Percentiles rank a stretch among this genome's conserved stretches.
These are phyloP conservation scores for Muscicapa striata DNA, from an alignment of 2,797 vertebrate genomes.

Conservation along the genomic window DNA sequence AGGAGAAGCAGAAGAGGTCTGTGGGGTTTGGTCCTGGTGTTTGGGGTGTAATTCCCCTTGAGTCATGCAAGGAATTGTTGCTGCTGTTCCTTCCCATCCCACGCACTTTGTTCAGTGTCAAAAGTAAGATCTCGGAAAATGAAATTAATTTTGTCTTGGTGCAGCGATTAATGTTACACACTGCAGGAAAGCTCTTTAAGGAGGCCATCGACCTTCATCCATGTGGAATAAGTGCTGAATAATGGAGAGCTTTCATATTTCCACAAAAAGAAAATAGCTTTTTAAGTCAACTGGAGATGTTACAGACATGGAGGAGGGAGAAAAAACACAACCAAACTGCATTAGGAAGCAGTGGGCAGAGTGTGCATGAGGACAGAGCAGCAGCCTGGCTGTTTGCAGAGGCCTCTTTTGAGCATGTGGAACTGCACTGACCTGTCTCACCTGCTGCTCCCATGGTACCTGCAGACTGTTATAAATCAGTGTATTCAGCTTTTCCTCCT, in stretches of 20 bases:
- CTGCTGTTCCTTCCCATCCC: not conserved
- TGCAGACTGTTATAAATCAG: not conserved
- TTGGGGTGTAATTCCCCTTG: not conserved
- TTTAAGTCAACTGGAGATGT: slow-evolving; percentile 16
- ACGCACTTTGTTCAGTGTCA: not conserved
- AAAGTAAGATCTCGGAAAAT: not conserved
- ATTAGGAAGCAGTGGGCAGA: not conserved
- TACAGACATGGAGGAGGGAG: not conserved
- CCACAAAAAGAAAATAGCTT: slow-evolving; percentile 1
- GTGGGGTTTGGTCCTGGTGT: not conserved
- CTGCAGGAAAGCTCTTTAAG: not conserved
- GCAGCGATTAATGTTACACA: not conserved
- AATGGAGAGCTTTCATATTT: not conserved
- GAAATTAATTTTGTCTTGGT: slow-evolving; percentile 30
- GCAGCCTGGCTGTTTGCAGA: slow-evolving; percentile 3
- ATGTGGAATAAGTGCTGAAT: slow-evolving; percentile 48
- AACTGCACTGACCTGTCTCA: not conserved
- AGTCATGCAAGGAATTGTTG: not conserved
- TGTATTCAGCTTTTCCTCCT: not conserved
- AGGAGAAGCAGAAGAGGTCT: not conserved
- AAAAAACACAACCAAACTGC: not conserved
- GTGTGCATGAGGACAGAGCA: not conserved
- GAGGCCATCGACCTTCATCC: not conserved
- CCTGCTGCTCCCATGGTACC: not conserved
- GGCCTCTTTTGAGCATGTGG: not conserved